Conservation (phyloP, 2,797 vertebrate species). For the Brachymystax lenok region DNA sequence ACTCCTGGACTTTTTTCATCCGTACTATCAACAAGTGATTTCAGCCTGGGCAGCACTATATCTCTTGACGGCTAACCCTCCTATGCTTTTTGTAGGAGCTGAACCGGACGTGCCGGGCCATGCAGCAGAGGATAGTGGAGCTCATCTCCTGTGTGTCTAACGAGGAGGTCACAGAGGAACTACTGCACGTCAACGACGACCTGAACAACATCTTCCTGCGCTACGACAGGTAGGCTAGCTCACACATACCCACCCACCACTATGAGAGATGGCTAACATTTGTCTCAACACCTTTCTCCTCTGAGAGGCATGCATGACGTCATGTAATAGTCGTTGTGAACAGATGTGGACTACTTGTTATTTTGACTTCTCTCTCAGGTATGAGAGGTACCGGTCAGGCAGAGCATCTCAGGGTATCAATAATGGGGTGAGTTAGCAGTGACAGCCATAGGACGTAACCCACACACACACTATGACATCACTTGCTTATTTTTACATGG, state of each 20-base stretch:
- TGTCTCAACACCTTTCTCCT: not conserved
- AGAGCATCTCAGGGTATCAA: slow-evolving; percentile 86
- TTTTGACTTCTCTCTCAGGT: slow-evolving; percentile 71
- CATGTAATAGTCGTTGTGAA: not conserved
- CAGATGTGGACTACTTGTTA: not conserved
- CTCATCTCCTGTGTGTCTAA: slow-evolving; percentile 94
- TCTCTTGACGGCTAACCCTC: too few species aligned
- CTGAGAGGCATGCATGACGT: not conserved
- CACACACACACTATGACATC: not conserved
- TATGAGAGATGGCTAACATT: not conserved
- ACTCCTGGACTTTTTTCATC: too few species aligned
- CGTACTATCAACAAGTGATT: too few species aligned
- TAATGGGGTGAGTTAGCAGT: slow-evolving; percentile 88
- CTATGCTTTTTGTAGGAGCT: slow-evolving; percentile 81
- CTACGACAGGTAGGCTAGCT: slow-evolving; percentile 85
- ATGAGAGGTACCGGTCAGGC: slow-evolving; percentile 90
- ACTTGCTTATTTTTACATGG: slow-evolving; percentile 17
- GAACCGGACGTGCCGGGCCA: slow-evolving; percentile 93
- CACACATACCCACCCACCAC: not conserved
- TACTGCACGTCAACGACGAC: slow-evolving; percentile 95
- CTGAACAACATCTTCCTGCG: slow-evolving; percentile 97
- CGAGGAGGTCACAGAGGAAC: slow-evolving; percentile 94
- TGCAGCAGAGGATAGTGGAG: slow-evolving; percentile 95
- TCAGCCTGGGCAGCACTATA: too few species aligned
- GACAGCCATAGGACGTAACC: not conserved